phyloP scores from a whole-genome alignment of 2,797 vertebrate genomes.

The Sphaeramia orbicularis region DNA sequence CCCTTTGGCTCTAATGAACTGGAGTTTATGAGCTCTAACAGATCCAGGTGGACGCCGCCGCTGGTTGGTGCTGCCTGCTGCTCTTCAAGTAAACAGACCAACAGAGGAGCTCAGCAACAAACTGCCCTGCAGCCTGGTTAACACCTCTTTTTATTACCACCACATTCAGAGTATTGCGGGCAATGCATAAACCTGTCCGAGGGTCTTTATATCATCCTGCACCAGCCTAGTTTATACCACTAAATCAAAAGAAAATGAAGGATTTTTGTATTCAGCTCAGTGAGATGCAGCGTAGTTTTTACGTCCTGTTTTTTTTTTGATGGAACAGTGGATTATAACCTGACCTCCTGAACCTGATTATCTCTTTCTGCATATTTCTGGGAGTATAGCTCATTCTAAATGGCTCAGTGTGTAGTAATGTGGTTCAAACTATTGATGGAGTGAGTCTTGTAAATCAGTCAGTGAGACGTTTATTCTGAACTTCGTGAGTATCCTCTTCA shows the following conservation, averaged over 20 bases:
- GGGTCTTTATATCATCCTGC: constrained; percentile 5
- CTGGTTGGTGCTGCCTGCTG: constrained; percentile 31
- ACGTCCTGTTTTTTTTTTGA: constrained; percentile 17
- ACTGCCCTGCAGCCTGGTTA: constrained; percentile 45
- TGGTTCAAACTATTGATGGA: constrained; percentile 82
- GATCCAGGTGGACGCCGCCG: constrained; percentile 39
- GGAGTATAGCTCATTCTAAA: constrained; percentile 79
- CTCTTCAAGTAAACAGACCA: constrained; percentile 47
- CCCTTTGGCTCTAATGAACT: constrained; percentile 49
- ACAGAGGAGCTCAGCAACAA: constrained; percentile 26
- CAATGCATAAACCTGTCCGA: constrained; percentile 36
- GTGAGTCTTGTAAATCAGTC: constrained; percentile 84
- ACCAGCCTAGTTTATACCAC: not conserved
- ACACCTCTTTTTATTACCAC: constrained; percentile 57
- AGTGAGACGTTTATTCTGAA: constrained; percentile 79
- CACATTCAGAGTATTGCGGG: constrained; percentile 38
- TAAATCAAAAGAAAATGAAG: not conserved
- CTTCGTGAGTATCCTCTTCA: constrained; percentile 79
- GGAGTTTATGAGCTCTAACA: constrained; percentile 49
- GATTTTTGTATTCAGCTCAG: not conserved
- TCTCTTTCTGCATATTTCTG: constrained; percentile 73
- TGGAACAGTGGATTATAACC: constrained; percentile 34
- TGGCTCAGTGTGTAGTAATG: constrained; percentile 84
- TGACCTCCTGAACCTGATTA: constrained; percentile 54
- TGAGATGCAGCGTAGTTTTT: not conserved